Base-by-base conservation (phyloP, 2,888 invertebrate species). In the Diadegma fenestrale region DNA sequence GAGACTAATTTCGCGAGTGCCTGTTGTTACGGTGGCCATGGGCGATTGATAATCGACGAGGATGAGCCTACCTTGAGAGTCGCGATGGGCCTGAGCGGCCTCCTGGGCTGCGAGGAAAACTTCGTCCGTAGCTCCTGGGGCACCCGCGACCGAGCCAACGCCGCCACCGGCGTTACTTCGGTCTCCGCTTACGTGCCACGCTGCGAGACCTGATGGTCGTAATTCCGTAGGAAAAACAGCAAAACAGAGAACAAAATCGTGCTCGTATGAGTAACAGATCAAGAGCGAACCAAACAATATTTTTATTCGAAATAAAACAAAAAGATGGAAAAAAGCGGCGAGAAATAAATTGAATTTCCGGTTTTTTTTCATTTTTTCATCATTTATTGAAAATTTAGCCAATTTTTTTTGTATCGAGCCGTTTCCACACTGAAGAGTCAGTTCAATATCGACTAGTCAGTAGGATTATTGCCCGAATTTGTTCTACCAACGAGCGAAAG, bases 61-160 rank as follows among this genome's bases (percentile, higher is more conserved):
- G 93, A 93, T 94, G 95, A 95, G 95, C 97, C 97, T 97, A 98
- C 98, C 98, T 98, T 98, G 97, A 94, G 97, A 97, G 95, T 98
- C 98, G 95, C 97, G 96, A 94, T 97, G 97, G 95, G 96, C 96
- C 95, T 95, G 95, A 87, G 95, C 95, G 92, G 95, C 95, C 94
- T 97, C 97, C 95, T 97, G 97, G 94, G 97, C 97, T 94, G 97
- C 96, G 95, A 97, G 96, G 93, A 96, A 96, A 93, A 97, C 96
- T 95, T 98, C 97, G 93, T 98, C 98, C 95, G 93, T 93, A 63
- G 94, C 90, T 88, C 94, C 94, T 4, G 93, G 92, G 78, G 91
- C 92, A 82, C 93, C 93, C 61, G 91, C 91, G 79, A 91, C 93
- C 72, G 92, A 90, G 64, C 92, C 92, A 82, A 91, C 92, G 71